Conservation (phyloP, 2,888 invertebrate species). For the Eubasilissa splendida region DNA sequence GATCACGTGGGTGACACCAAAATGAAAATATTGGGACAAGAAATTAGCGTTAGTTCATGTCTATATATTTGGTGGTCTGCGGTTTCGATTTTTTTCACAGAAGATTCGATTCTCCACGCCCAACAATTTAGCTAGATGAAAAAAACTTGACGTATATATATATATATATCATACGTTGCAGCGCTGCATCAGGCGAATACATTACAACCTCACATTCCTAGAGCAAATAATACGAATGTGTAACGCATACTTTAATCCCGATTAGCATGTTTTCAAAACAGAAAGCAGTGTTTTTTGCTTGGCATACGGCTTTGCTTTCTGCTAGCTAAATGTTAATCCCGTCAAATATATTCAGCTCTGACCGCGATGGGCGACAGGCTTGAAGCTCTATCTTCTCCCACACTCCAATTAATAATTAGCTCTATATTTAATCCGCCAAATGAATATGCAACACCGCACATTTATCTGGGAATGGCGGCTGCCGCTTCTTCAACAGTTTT, state of each 20-base stretch:
- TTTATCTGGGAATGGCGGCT: background rate
- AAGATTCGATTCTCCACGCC: no score
- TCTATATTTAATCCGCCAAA: slow-evolving; percentile 38
- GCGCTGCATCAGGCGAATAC: no score
- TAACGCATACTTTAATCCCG: slow-evolving; percentile 10
- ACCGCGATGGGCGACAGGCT: slow-evolving; percentile 46
- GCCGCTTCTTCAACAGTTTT: background rate
- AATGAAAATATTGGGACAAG: no score
- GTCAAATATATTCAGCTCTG: slow-evolving; percentile 44
- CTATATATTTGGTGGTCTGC: no score
- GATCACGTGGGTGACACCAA: no score
- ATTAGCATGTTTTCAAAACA: slow-evolving; percentile 40
- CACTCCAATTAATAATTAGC: slow-evolving; percentile 55
- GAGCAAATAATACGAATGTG: slow-evolving; percentile 4
- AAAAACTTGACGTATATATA: no score
- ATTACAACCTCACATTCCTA: background rate
- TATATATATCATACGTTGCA: no score
- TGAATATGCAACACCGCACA: slow-evolving; percentile 32
- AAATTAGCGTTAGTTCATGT: no score
- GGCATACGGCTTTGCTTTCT: slow-evolving; percentile 14
- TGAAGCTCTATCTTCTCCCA: slow-evolving; percentile 45
- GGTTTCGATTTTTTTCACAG: no score
- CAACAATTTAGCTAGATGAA: no score
- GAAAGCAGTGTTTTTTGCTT: slow-evolving; percentile 33
- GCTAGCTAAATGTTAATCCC: slow-evolving; percentile 36